Evolutionary conservation across 2,888 invertebrate genomes (phyloP), one percentile per base, ranked within the genome.

Genomic region (Eupithecia abbreviata): DNA sequence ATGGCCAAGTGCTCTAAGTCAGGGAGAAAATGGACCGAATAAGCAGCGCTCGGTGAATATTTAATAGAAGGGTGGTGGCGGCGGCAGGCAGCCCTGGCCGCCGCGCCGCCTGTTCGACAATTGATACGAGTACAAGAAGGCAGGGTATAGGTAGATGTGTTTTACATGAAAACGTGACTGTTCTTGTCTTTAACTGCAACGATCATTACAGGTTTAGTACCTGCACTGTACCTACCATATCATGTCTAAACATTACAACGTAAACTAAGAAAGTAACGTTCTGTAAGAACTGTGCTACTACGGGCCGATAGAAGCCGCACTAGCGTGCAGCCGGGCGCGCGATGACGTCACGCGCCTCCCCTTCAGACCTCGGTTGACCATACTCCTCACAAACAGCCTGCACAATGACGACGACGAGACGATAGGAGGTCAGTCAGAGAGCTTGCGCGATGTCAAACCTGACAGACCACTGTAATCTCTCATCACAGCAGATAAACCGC

Each of bases 271-370:
- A 41, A 41, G 30, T 41, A 13, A 65, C 13, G 13, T 30, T 41
- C 9, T 42, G 9, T 43, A 7, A 45, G 9, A 43, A 42, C 15
- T 62, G 66, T 41, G 41, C 30, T 41, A 41, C 12, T 6, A 49
- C 69, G 2, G 3, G 41, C 30, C 30, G 30, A 30, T 30, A 30
- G 51, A 42, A 9, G 18, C 13, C 30, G 51, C n/a, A 73, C n/a
- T 12, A 51, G 30, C 51, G 18, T 41, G 72, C 18, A 70, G 66
- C 1, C 41, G 15, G 66, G 30, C 66, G 58, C 55, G 69, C 58
- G 70, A 3, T 76, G 77, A 77, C 78, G 81, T 78, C 78, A 78
- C 78, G 66, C 62, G 62, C 73, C 73, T 47, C 71, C 70, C 65
- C 58, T 18, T 42, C 71, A 30, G 62, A 10, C 2, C 13, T 49